These are phyloP conservation scores for Hyperoodon ampullatus DNA, from an alignment of 2,113 vertebrate species.

Conservation along the genomic window DNA sequence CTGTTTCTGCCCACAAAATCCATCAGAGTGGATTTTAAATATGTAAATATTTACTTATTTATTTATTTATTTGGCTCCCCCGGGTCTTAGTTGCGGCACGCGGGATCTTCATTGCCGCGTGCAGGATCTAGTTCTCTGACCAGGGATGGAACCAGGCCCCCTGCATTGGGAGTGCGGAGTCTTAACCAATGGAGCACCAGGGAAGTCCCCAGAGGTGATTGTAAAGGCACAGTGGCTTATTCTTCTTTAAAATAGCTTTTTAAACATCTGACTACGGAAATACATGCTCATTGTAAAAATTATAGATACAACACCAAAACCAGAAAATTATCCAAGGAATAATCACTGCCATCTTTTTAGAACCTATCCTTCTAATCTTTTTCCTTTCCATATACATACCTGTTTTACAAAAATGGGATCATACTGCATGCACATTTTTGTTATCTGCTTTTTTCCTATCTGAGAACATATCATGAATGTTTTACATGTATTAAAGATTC, in stretches of 20 bases:
- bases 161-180: too few relatives aligned
- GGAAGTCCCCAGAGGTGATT: neutral
- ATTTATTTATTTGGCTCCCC: too few relatives aligned
- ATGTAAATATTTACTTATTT: too few relatives aligned
- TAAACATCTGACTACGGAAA: neutral
- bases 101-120: too few relatives aligned
- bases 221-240: neutral
- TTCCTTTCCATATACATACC: neutral
- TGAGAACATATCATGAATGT: neutral
- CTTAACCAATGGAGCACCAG: too few relatives aligned
- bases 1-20: neutral
- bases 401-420: neutral
- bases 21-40: neutral
- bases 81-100: too few relatives aligned
- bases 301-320: neutral
- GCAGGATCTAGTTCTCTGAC: too few relatives aligned
- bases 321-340: neutral
- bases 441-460: neutral
- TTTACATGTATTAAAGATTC: neutral
- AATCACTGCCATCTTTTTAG: neutral
- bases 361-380: neutral
- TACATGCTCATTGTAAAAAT: neutral
- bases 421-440: neutral
- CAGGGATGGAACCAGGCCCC: too few relatives aligned
- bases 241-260: slow-evolving; percentile 20